These are phyloP conservation scores for Equus quagga DNA, from an alignment of 2,113 vertebrate species.

Conservation along the genomic window DNA sequence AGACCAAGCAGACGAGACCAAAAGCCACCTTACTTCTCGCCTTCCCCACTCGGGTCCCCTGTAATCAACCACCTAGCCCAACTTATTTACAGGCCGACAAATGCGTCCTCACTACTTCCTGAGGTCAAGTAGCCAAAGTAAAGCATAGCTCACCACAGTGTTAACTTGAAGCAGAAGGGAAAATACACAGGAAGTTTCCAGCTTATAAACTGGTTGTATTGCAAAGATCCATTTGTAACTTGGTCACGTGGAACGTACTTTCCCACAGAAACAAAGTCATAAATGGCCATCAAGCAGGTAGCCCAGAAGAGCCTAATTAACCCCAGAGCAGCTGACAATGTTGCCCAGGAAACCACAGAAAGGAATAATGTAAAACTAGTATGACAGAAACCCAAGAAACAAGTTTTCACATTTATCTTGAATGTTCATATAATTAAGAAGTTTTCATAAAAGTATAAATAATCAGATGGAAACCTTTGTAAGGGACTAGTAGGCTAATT, in stretches of 20 bases:
- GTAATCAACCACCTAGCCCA: not conserved
- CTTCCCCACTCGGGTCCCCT: not conserved
- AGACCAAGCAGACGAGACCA: not conserved
- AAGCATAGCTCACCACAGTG: not conserved
- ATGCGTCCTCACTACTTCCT: not conserved
- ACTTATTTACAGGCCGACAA: not conserved
- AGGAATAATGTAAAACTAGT: not conserved
- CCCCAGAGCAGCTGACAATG: not conserved
- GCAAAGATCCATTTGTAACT: slow-evolving; percentile 10
- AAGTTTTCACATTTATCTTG: not conserved
- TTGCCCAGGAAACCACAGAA: not conserved
- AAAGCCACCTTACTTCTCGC: not conserved
- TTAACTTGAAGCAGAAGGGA: not conserved
- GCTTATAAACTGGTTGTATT: not conserved
- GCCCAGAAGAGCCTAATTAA: not conserved
- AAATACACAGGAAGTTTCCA: not conserved
- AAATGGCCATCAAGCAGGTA: not conserved
- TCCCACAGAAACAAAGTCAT: not conserved
- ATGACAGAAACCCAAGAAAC: not conserved
- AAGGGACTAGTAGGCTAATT: not conserved
- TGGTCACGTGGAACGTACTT: not conserved
- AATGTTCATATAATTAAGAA: not conserved
- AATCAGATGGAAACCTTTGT: not conserved
- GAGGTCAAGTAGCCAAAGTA: not conserved
- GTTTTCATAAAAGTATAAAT: not conserved